Conservation (phyloP, 2,888 invertebrate species). For the Xylocampa areola region DNA sequence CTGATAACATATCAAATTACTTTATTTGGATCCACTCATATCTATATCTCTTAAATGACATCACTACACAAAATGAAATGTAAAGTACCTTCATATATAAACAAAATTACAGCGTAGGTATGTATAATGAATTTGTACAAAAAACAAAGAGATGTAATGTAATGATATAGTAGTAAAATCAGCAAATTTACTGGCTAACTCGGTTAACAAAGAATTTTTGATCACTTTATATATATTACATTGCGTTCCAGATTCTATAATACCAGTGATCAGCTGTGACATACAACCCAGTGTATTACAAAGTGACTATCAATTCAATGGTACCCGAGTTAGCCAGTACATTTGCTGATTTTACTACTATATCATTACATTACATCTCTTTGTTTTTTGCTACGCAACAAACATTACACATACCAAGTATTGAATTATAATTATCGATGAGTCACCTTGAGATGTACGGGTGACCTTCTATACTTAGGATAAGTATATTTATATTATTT, state of each 20-base stretch:
- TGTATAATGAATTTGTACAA: slow-evolving; percentile 14
- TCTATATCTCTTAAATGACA: slow-evolving; percentile 4
- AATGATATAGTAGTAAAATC: slow-evolving; percentile 6
- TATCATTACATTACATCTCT: slow-evolving; percentile 15
- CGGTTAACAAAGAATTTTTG: no score
- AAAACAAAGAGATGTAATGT: no score
- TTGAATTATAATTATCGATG: slow-evolving; percentile 57
- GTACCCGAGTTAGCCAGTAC: slow-evolving; percentile 3
- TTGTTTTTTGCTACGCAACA: slow-evolving; percentile 26
- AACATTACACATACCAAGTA: slow-evolving; percentile 28
- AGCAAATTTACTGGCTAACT: slow-evolving; percentile 6
- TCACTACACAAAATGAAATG: slow-evolving; percentile 19
- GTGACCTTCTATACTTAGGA: slow-evolving; percentile 45
- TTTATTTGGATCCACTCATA: no score
- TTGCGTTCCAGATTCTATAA: no score
- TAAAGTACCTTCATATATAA: slow-evolving; percentile 50
- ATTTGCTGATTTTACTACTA: slow-evolving; percentile 5
- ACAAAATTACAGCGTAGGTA: slow-evolving; percentile 55
- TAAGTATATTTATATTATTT: no score
- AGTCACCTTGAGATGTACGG: slow-evolving; percentile 37
- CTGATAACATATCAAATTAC: no score
- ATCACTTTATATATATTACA: no score
- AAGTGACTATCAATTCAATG: no score
- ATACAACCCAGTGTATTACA: no score
- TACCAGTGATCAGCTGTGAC: no score